phyloP scores from a whole-genome alignment of 1,140 invertebrate genomes.

The Battus philenor region DNA sequence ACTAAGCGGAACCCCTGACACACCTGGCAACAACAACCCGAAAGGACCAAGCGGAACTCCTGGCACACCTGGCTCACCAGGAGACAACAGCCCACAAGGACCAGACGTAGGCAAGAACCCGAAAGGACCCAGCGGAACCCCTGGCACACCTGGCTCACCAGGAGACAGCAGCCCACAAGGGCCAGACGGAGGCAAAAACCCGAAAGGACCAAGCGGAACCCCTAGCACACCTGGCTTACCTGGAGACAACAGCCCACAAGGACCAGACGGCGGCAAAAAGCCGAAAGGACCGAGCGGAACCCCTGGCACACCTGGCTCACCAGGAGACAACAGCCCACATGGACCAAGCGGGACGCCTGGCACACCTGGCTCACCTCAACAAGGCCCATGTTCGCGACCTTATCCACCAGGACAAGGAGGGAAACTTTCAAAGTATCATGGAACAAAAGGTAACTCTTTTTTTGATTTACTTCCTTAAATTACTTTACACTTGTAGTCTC shows the following conservation, averaged over 20 bases:
- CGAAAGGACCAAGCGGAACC: neutral
- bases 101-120: too few relatives aligned
- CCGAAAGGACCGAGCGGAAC: too few relatives aligned
- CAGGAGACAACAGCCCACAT: too few relatives aligned
- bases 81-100: too few relatives aligned
- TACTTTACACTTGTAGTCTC: neutral
- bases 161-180: neutral
- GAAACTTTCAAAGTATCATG: constrained; percentile 8
- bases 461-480: too few relatives aligned
- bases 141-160: neutral
- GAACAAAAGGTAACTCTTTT: constrained; percentile 2
- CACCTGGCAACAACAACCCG: neutral
- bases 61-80: neutral
- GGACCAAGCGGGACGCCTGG: too few relatives aligned
- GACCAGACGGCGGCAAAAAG: too few relatives aligned
- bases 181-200: neutral
- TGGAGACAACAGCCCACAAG: too few relatives aligned
- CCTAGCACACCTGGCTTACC: neutral
- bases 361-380: too few relatives aligned
- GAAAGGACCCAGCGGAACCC: neutral
- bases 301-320: too few relatives aligned
- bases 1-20: too few relatives aligned
- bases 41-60: neutral
- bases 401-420: constrained; percentile 1
- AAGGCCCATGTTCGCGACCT: too few relatives aligned